Evolutionary conservation across 2,888 invertebrate species (phyloP).

Genomic region (Andrena flavipes): DNA sequence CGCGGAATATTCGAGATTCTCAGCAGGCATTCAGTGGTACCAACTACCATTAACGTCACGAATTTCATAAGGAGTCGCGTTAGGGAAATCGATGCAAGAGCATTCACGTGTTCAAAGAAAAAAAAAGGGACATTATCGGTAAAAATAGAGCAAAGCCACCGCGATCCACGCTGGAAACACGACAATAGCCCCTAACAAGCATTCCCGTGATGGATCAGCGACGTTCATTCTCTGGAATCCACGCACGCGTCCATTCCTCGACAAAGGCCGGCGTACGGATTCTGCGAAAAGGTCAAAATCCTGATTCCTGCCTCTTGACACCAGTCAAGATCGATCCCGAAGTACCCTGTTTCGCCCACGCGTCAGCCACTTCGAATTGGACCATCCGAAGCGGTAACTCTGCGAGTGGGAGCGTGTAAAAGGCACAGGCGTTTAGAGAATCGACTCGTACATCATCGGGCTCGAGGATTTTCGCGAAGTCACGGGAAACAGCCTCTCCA

Average conservation of each 20-base stretch:
- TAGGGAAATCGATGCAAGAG: background rate
- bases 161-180: background rate
- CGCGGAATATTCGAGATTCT: background rate
- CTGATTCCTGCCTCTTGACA: conserved; percentile 37
- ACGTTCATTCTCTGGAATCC: conserved; percentile 53
- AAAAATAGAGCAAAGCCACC: conserved; percentile 1
- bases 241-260: conserved; percentile 56
- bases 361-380: conserved; percentile 5
- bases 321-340: conserved; percentile 56
- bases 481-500: conserved; percentile 40
- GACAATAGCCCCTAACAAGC: conserved; percentile 78
- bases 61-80: background rate
- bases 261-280: conserved; percentile 51
- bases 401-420: background rate
- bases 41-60: background rate
- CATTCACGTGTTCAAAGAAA: background rate
- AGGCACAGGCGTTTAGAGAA: conserved; percentile 9
- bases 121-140: too few relatives aligned
- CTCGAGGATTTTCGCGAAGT: conserved; percentile 52
- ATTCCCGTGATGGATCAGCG: conserved; percentile 73
- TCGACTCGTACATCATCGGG: conserved; percentile 66
- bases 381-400: conserved; percentile 6
- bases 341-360: conserved; percentile 46
- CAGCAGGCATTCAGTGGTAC: background rate
- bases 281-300: conserved; percentile 41